phyloP scores from a whole-genome alignment of 2,888 invertebrate genomes.

The Tinea semifulvella region DNA sequence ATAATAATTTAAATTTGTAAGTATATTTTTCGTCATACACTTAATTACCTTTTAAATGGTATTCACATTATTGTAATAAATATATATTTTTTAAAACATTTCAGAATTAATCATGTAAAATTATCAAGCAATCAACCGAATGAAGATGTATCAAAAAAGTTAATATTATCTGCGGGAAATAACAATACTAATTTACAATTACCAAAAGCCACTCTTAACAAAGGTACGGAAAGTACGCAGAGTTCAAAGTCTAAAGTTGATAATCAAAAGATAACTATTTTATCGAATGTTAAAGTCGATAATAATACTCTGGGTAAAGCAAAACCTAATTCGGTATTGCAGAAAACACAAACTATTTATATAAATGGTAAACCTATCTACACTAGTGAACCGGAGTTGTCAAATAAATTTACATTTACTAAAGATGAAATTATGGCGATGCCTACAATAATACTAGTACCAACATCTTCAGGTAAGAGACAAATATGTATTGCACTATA shows the following conservation, averaged over 20 bases:
- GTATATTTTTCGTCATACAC: neutral
- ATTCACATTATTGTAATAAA: no score
- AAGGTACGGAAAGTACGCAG: neutral
- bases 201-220: neutral
- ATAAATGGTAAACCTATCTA: conserved; percentile 53
- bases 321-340: conserved; percentile 27
- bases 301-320: conserved; percentile 21
- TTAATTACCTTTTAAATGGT: no score
- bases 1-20: neutral
- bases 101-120: neutral
- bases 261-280: conserved; percentile 41
- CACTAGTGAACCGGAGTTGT: conserved; percentile 22
- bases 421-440: conserved; percentile 63
- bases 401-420: conserved; percentile 29
- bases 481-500: no score
- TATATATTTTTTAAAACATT: no score
- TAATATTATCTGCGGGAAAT: neutral
- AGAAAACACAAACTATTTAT: conserved; percentile 38
- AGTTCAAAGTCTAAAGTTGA: conserved; percentile 21
- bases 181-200: neutral
- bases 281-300: conserved; percentile 50
- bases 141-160: neutral
- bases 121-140: neutral
- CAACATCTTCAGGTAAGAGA: conserved; percentile 37
- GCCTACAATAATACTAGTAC: conserved; percentile 57